Evolutionary conservation across 2,888 invertebrate genomes (phyloP), one percentile per base, ranked within the genome.

Genomic region (Caenorhabditis sulstoni): DNA sequence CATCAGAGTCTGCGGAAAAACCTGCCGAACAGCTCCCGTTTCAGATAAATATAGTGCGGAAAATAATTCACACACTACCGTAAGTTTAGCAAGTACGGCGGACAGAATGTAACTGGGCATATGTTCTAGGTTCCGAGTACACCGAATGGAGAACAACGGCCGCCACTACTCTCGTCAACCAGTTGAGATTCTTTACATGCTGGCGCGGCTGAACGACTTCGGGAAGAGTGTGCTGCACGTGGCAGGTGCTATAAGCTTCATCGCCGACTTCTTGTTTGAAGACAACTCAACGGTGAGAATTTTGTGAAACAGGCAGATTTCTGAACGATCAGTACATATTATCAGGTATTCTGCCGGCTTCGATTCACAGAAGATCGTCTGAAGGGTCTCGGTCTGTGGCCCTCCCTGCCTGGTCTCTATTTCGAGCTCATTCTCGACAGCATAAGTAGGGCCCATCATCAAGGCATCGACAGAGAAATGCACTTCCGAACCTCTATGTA

Each of bases 251-350:
- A 35, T 79, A 4, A 41, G 47, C 0, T 16, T 50, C 18, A 67
- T 78, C 1, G 71, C 67, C 18, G 73, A 79, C 11, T 79, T 79
- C 44, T 20, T 73, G 23, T 79, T 73, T 47, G 79, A 73, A 39
- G 73, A 79, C 18, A 61, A 66, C 20, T 55, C 75, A 7, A 67
- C 66, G 55, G 67, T 67, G 20, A 5, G 41, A 8, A 37, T 37
- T n/a, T n/a, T n/a, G n/a, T n/a, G n/a, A n/a, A n/a, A n/a, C n/a
- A n/a, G n/a, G n/a, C n/a, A n/a, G n/a, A 29, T 29, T 29, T 7
- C 7, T 29, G 7, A 3, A 29, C 29, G 29, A 7, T 29, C 29
- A n/a, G n/a, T n/a, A n/a, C 7, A 29, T 3, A 7, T 29, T 29
- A 5, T 22, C 18, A 66, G 71, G 66, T 74, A 0, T 79, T 65